These are phyloP conservation scores for Stegostoma tigrinum DNA, from an alignment of 2,113 vertebrate species.

Conservation along the genomic window DNA sequence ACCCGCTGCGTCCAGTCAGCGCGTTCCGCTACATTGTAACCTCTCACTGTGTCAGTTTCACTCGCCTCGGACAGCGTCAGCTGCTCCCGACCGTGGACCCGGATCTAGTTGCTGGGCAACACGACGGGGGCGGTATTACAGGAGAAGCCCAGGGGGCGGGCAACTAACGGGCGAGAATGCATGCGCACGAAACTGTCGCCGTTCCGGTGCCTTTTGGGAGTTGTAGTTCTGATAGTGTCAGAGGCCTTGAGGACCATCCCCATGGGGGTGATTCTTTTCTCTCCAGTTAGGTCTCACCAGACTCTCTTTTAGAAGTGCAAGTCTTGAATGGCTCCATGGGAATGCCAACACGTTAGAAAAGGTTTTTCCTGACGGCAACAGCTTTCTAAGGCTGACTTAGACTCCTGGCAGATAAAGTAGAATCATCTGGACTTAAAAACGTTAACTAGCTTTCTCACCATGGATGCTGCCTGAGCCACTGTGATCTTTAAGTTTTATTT, in stretches of 20 bases:
- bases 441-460: too few species aligned
- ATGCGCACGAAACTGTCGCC: neutral
- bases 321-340: neutral
- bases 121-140: neutral
- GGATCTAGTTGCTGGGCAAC: slow-evolving; percentile 12
- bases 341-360: neutral
- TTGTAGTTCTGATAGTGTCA: neutral
- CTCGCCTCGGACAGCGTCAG: neutral
- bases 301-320: neutral
- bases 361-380: too few species aligned
- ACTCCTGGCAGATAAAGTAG: too few species aligned
- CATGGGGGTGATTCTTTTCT: too few species aligned
- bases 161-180: neutral
- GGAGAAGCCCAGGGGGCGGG: neutral
- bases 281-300: neutral
- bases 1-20: neutral
- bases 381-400: too few species aligned
- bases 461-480: too few species aligned
- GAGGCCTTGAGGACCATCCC: neutral
- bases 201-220: neutral
- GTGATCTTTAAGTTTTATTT: too few species aligned
- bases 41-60: neutral
- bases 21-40: slow-evolving; percentile 20
- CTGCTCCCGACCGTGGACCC: neutral
- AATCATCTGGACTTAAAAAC: too few species aligned